Percentiles rank a stretch among this genome's conserved stretches.
phyloP scores from a whole-genome alignment of 2,797 vertebrate species.

The Choloepus didactylus region DNA sequence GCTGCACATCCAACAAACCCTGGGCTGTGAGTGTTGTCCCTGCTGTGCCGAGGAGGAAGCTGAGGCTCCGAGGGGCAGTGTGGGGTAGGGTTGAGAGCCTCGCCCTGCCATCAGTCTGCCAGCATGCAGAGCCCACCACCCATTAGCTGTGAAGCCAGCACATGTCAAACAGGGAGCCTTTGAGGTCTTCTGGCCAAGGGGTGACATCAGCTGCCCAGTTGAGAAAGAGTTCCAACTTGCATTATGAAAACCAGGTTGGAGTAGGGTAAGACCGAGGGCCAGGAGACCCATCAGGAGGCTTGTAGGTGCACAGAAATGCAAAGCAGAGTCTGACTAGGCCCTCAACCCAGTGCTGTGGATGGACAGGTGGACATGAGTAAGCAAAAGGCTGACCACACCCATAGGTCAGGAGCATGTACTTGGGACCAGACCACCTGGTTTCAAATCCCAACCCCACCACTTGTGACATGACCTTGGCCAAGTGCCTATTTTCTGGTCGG shows the following conservation, averaged over 20 bases:
- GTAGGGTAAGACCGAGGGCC: background rate
- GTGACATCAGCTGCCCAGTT: background rate
- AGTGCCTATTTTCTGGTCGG: background rate
- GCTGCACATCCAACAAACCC: background rate
- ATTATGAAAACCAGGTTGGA: background rate
- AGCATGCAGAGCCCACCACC: background rate
- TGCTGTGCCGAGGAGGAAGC: background rate
- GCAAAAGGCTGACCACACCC: background rate
- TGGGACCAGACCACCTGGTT: background rate
- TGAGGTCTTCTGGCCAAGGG: background rate
- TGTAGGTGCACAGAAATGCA: fast-evolving
- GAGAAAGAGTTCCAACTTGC: background rate
- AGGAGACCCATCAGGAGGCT: background rate
- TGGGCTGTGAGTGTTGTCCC: background rate
- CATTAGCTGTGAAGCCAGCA: background rate
- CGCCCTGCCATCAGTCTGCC: background rate
- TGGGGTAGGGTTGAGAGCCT: background rate
- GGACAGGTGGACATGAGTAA: background rate
- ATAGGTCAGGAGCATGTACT: background rate
- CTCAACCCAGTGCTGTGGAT: background rate
- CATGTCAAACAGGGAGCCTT: background rate
- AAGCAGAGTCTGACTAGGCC: background rate
- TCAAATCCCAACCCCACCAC: background rate
- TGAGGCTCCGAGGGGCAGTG: background rate
- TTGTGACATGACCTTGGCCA: fast-evolving